Base-by-base conservation (phyloP, 2,888 invertebrate species). In the Dynastes maya region DNA sequence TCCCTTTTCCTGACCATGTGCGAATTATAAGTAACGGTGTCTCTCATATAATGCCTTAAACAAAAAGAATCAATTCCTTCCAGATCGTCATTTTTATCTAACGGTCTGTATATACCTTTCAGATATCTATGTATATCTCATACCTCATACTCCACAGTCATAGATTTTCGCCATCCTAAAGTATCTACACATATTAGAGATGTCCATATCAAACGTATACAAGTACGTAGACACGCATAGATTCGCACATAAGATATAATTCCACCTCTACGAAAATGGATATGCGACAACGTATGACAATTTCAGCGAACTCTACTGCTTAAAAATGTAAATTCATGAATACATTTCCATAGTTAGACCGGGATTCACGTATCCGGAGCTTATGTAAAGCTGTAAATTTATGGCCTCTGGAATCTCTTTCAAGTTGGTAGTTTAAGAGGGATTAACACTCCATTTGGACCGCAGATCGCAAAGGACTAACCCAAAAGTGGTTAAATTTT, bases 331-430 rank as follows among this genome's bases (percentile, higher is more conserved):
- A 78, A 78, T 78, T 71, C 71, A 65, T 78, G 72, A 64, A 78
- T 78, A 72, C 61, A 87, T 87, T 85, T 88, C 86, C 86, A 85
- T 85, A 85, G 83, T 83, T 84, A 82, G 45, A 61, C 85, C 80
- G 83, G 27, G 68, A 85, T 85, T 86, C 84, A 84, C 86, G 85
- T 87, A 86, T 87, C 88, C 87, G 89, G 89, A 89, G 91, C 90
- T 91, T 91, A 91, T 89, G 90, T 90, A 90, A 90, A 91, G 91
- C 91, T 89, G 87, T 85, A 88, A 91, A 91, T 91, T 91, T 91
- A 91, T 90, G 89, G 89, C 89, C 89, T 88, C 88, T 88, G 90
- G 90, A 91, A 91, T 90, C 90, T 89, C 87, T 88, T 88, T 88
- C 89, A 90, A 89, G 89, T 90, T 88, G 89, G 86, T 86, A 86